phyloP scores from a whole-genome alignment of 2,888 invertebrate species.

The Meiosimyza platycephala region DNA sequence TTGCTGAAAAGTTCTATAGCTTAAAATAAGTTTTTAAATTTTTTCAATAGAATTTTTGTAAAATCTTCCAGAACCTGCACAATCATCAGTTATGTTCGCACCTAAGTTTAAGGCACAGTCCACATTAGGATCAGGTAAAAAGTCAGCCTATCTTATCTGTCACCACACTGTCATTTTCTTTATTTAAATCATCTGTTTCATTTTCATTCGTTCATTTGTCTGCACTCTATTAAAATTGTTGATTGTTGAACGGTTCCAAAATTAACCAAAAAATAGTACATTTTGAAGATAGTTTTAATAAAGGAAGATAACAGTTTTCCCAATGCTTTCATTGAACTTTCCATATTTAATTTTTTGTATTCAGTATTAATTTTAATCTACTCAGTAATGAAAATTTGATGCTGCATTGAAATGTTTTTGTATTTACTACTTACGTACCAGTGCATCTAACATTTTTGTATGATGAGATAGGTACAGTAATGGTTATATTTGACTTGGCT shows the following conservation, averaged over 20 bases:
- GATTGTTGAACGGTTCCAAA: not conserved
- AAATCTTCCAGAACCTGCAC: slow-evolving; percentile 70
- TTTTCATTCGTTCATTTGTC: too few species aligned
- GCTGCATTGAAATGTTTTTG: too few species aligned
- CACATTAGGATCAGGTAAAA: slow-evolving; percentile 67
- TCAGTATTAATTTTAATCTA: too few species aligned
- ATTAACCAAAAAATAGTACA: not conserved
- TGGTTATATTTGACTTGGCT: too few species aligned
- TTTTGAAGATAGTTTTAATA: slow-evolving; percentile 5
- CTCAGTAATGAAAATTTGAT: too few species aligned
- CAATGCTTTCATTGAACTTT: too few species aligned
- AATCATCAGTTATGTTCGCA: slow-evolving; percentile 74
- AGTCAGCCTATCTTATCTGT: not conserved
- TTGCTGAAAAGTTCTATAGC: too few species aligned
- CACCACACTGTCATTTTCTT: slow-evolving; percentile 30
- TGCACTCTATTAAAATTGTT: not conserved
- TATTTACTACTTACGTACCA: too few species aligned
- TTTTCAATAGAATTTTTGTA: slow-evolving; percentile 11
- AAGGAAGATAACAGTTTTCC: slow-evolving; percentile 30
- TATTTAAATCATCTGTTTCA: slow-evolving; percentile 5
- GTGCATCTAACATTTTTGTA: too few species aligned
- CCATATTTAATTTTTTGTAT: too few species aligned
- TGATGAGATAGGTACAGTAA: too few species aligned
- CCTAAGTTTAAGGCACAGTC: slow-evolving; percentile 88
- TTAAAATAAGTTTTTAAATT: too few species aligned